Base-by-base conservation (phyloP, 1,140 invertebrate genomes). In the Procambarus clarkii region DNA sequence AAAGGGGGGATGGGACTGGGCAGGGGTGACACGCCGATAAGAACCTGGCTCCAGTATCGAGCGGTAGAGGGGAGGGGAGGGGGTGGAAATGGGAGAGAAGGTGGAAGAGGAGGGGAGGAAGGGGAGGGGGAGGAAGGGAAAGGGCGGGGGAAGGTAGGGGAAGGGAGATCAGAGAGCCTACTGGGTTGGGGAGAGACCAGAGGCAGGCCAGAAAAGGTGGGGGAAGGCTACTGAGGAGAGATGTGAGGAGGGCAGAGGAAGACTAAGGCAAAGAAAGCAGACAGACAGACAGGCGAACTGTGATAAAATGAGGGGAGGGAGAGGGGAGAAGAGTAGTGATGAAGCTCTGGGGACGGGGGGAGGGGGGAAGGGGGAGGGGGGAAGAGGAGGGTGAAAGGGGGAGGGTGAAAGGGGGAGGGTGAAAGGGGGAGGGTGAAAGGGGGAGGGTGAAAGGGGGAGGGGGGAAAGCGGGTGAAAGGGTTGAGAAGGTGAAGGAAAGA, bases 361-460 rank as follows among this genome's bases (percentile, higher is more conserved):
- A 15, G 50, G 24, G 82, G 34, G 15, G 44, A n/a, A 18, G 46
- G n/a, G 34, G 45, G 34, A 46, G 21, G 11, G 13, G 46, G 15
- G 50, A 64, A 58, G 44, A 69, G 69, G 34, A 48, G 46, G 69
- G 64, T 44, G 24, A 84, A 13, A 45, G 60, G 34, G n/a, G n/a
- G 46, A 64, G 82, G 24, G 82, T 44, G 11, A 71, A 34, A 48
- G 82, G n/a, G 60, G 45, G 82, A 45, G 82, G 45, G n/a, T 18
- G 60, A 45, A n/a, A 71, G 82, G 24, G 50, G 69, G 82, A 44
- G 60, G 11, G 18, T 18, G 60, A 45, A 5, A 69, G 46, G 24
- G 46, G 7, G 60, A 46, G 79, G 50, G 45, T 21, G 50, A 44
- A 21, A 54, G 50, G 50, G 9, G 5, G 50, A 24, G 44, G 8